Base-by-base conservation (phyloP, 2,113 vertebrate genomes). In the Scortum barcoo region DNA sequence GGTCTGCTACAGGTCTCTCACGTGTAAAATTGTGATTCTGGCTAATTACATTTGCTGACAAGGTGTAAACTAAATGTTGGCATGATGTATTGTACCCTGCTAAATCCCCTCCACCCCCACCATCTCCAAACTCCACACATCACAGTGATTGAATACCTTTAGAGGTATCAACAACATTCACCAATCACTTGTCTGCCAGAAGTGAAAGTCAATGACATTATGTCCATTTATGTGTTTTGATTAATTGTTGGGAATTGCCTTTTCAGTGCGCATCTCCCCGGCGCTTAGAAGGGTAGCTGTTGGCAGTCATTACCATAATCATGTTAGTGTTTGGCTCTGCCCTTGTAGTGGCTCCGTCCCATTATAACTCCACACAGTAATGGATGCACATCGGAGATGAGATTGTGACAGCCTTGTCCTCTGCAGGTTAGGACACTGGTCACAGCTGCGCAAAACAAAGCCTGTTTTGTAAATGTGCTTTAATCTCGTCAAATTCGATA, bases 291-390 rank as follows among this genome's bases (percentile, higher is more conserved):
- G 71, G 77, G 69, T 74, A 62, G 85, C 85, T 83, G 85, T 69
- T 88, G 88, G 87, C 86, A 78, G 69, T 90, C 82, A 93, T 93
- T 90, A 91, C 86, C 91, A 92, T 94, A 94, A 92, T 92, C 87
- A 78, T 54, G 91, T 93, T 93, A 91, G 87, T 72, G 88, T 89
- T 91, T 74, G 73, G 76, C 86, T 90, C 63, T 92, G 93, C 81
- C 93, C 92, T 93, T 94, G 92, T 78, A 38, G 81, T 73, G 77
- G 76, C 89, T 89, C 75, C 26, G 76, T 79, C 86, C 68, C 80
- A 89, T 91, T 92, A 86, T 89, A 79, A 91, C 91, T 86, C 90
- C 71, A 66, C 60, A 28, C 78, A 24, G 73, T 93, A 94, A 94
- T 92, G 83, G 87, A 93, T 93, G 92, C 92, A 92, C 87, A 90